Base-by-base conservation (phyloP, 2,797 vertebrate genomes). In the Girardinus metallicus region DNA sequence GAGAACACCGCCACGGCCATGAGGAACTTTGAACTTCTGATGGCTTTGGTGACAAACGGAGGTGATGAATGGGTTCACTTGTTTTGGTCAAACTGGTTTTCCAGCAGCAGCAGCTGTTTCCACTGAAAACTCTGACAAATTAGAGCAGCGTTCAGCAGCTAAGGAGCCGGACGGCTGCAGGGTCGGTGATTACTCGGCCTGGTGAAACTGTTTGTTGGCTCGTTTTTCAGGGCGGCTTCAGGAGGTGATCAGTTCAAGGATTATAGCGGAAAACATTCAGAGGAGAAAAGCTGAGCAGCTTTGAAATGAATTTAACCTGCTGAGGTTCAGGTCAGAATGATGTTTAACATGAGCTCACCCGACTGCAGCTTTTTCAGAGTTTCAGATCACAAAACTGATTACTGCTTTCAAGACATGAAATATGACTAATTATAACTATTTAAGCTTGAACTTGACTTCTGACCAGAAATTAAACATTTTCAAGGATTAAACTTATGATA, bases 101-200 rank as follows among this genome's bases (percentile, higher is more conserved):
- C 41, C 72, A 68, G 53, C 53, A 29, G 64, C 68, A n/a, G 76
- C 76, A 79, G 79, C 73, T 80, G 78, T 53, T 80, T 80, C 31
- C 62, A 75, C 73, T 75, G 79, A 80, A 34, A 55, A 18, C 70
- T 12, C 78, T 75, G 79, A 75, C 47, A 66, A 80, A 74, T 51
- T 70, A 75, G 29, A 31, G 62, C 79, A 55, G 78, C 73, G 23
- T 62, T 73, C 55, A 75, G 78, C 55, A 36, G 66, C 76, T 78
- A 44, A 57, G 26, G 76, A 43, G 51, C 41, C 16, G 49, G 18
- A 77, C 46, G 23, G 43, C 68, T 71, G 41, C 31, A 41, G n/a
- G 31, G 36, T 5, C 18, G 21, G 31, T 51, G 75, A 51, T 75
- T 75, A 53, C 11, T 75, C 34, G 46, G 57, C 39, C 41, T 23